A percentile compares a stretch with the other conserved stretches of the same genome.
Evolutionary conservation across 1,140 invertebrate species (phyloP).

Genomic region (Caenorhabditis latens): DNA sequence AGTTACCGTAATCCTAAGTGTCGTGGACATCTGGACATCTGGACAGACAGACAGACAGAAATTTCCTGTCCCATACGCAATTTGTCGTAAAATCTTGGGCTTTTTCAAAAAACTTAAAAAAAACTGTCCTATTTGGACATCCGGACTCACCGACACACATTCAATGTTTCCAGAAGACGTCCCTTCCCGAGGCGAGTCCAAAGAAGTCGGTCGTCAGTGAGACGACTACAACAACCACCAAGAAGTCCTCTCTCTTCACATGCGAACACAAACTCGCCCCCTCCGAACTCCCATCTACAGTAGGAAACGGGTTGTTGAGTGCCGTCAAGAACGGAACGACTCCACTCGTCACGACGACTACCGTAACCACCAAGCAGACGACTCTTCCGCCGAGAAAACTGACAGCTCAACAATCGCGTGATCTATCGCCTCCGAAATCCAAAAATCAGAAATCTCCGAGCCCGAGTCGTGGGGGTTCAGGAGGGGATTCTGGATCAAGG

Average conservation of each 20-base stretch:
- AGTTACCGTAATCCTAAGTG: too few relatives aligned
- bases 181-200: not conserved
- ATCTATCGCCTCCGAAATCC: constrained; percentile 8
- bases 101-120: too few relatives aligned
- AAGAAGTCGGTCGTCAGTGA: not conserved
- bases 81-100: too few relatives aligned
- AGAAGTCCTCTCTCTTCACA: not conserved
- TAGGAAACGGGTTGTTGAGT: too few relatives aligned
- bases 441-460: not conserved
- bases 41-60: too few relatives aligned
- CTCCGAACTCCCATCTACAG: not conserved
- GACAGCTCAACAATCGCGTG: not conserved
- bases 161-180: not conserved
- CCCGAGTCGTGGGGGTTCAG: constrained; percentile 6
- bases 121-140: too few relatives aligned
- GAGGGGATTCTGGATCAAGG: not conserved
- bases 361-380: not conserved
- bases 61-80: too few relatives aligned
- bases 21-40: too few relatives aligned
- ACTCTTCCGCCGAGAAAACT: not conserved
- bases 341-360: not conserved
- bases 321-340: not conserved
- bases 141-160: too few relatives aligned
- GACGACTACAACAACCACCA: not conserved
- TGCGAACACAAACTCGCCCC: not conserved